Evolutionary conservation across 1,140 invertebrate genomes (phyloP).

Genomic region (Drosophila chauvacae): DNA sequence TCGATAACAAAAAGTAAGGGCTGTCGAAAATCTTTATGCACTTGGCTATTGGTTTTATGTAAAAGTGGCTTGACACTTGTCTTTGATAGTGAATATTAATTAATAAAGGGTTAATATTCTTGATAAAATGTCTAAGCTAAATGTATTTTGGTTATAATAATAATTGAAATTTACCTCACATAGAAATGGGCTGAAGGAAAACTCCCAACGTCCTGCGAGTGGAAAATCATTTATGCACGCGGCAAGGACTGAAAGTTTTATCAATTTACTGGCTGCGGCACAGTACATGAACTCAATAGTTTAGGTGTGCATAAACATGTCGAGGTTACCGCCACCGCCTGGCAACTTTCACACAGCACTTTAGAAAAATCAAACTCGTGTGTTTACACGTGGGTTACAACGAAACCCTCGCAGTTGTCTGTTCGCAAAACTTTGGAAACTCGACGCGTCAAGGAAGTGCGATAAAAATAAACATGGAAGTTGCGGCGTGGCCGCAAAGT

Average conservation of each 20-base stretch:
- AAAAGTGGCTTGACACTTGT: not conserved
- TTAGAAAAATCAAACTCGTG: slow-evolving; percentile 54
- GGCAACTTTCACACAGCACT: slow-evolving; percentile 52
- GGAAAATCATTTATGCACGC: slow-evolving; percentile 23
- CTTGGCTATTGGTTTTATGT: not conserved
- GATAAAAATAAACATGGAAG: slow-evolving; percentile 65
- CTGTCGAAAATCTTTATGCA: slow-evolving; percentile 1
- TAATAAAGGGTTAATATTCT: not conserved
- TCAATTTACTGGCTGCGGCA: slow-evolving; percentile 39
- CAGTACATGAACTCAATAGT: slow-evolving; percentile 36
- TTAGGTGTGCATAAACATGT: slow-evolving; percentile 51
- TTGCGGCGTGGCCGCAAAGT: slow-evolving; percentile 26
- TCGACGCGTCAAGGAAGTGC: slow-evolving; percentile 57
- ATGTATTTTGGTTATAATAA: not conserved
- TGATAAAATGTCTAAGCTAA: not conserved
- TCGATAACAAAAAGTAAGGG: slow-evolving; percentile 4
- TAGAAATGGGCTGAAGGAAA: not conserved
- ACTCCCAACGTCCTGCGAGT: not conserved
- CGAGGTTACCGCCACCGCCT: slow-evolving; percentile 41
- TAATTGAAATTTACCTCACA: not conserved
- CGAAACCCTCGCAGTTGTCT: slow-evolving; percentile 26
- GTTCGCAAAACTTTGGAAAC: slow-evolving; percentile 47
- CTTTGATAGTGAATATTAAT: not conserved
- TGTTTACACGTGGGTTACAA: slow-evolving; percentile 31
- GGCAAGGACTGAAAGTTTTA: slow-evolving; percentile 38